Base-by-base conservation (phyloP, 2,888 invertebrate species). In the Amblyjoppa fuscipennis region DNA sequence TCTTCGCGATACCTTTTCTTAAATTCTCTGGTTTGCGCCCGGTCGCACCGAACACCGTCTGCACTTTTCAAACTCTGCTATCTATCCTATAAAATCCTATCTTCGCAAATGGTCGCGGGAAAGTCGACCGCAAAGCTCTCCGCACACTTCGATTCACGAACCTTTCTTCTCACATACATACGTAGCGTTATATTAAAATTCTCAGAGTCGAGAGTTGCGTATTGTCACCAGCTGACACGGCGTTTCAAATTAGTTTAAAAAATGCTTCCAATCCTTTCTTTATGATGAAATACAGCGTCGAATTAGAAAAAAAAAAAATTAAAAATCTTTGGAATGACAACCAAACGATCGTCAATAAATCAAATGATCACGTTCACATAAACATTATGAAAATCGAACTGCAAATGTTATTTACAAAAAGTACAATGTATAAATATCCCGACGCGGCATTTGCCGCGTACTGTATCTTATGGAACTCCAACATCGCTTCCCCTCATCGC, bases 31-130 rank as follows among this genome's bases (percentile, higher is more conserved):
- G 11, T 34, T 51, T n/a, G 56, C 25, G 56, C 76, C 61, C 16
- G 64, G 2, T 13, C 51, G 31, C 53, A 25, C 59, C 61, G 53
- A 75, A 38, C 70, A 34, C 28, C 28, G 53, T 84, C 78, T 74
- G 73, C 73, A 82, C 69, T 84, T 80, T 80, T 49, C 70, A 61
- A 83, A 59, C 76, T 79, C 80, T 16, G 61, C 81, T 71, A 76
- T 77, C 81, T 71, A 64, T 59, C 51, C 80, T 49, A 70, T 80
- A 64, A 84, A 84, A 75, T 79, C 83, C 64, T 80, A 76, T 70
- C 64, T 76, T 68, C 41, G 64, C 3, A 56, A 80, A 80, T 80
- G 68, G 68, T 51, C 49, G 38, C 53, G 66, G 16, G 16, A 49
- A 31, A 41, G 34, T 64, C 64, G 16, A 59, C 59, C 59, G 59